phyloP scores from a whole-genome alignment of 2,113 vertebrate species.

The Poecilia latipinna region DNA sequence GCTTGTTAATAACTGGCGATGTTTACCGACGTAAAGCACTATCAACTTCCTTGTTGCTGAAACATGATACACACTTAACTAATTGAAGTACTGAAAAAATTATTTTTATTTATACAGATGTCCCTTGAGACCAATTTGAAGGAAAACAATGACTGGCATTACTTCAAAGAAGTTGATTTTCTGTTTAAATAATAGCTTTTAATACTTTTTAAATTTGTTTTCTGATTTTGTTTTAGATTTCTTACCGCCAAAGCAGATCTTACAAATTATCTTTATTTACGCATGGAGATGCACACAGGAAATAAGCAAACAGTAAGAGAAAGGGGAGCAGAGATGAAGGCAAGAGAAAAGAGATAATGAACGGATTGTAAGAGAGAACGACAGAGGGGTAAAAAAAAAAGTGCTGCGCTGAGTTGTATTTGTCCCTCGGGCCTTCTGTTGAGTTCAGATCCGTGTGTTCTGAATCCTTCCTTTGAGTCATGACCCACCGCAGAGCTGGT shows the following conservation, averaged over 20 bases:
- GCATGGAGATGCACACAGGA: background rate
- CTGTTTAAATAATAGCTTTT: too few species aligned
- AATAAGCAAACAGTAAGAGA: slow-evolving; percentile 24
- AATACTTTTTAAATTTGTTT: too few species aligned
- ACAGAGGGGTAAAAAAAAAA: slow-evolving; percentile 40
- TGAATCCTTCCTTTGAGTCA: slow-evolving; percentile 81
- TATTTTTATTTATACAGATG: too few species aligned
- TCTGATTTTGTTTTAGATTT: too few species aligned
- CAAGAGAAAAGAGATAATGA: slow-evolving; percentile 38
- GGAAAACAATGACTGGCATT: too few species aligned
- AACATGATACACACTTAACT: too few species aligned
- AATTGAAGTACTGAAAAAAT: too few species aligned
- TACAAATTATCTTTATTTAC: slow-evolving; percentile 13
- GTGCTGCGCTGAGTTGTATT: slow-evolving; percentile 58
- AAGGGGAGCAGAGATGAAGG: slow-evolving; percentile 36
- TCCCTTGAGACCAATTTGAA: too few species aligned
- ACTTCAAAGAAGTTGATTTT: too few species aligned
- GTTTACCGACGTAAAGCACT: too few species aligned
- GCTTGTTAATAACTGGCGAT: too few species aligned
- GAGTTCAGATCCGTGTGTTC: slow-evolving; percentile 80
- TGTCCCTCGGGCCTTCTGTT: slow-evolving; percentile 77
- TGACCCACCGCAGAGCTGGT: slow-evolving; percentile 74
- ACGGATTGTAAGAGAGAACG: slow-evolving; percentile 47
- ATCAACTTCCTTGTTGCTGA: too few species aligned
- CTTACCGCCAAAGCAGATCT: background rate